phyloP scores from a whole-genome alignment of 1,140 invertebrate species.

The Leptinotarsa lineolata region DNA sequence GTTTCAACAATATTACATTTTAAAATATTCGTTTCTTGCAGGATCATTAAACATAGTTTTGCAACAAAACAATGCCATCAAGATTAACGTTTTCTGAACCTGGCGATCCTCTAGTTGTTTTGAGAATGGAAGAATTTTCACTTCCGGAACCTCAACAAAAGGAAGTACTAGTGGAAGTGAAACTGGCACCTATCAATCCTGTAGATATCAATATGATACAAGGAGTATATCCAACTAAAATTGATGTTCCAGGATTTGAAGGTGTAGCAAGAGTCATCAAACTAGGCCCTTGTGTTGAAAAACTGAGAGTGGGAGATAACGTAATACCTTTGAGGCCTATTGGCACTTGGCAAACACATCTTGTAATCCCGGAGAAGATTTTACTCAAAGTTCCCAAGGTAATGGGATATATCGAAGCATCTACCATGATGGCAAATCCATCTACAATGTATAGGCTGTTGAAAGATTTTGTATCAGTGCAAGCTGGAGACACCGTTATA shows the following conservation, averaged over 20 bases:
- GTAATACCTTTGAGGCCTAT: constrained; percentile 76
- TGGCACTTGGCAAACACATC: constrained; percentile 87
- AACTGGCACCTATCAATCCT: constrained; percentile 93
- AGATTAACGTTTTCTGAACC: constrained; percentile 65
- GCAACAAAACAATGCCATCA: too few relatives aligned
- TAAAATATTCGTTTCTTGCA: too few relatives aligned
- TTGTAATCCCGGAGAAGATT: constrained; percentile 64
- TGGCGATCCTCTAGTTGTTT: constrained; percentile 75
- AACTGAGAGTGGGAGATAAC: constrained; percentile 75
- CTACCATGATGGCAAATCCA: constrained; percentile 92
- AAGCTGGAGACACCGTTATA: constrained; percentile 83
- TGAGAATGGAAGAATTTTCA: constrained; percentile 63
- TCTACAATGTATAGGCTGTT: constrained; percentile 96
- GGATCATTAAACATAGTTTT: too few relatives aligned
- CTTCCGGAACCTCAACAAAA: constrained; percentile 58
- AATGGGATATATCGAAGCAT: constrained; percentile 74
- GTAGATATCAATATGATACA: constrained; percentile 99
- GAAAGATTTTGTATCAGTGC: constrained; percentile 82
- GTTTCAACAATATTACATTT: too few relatives aligned
- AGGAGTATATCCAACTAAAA: constrained; percentile 90
- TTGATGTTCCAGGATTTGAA: constrained; percentile 89
- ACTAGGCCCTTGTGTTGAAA: constrained; percentile 68
- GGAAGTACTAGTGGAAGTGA: constrained; percentile 80
- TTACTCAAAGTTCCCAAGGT: constrained; percentile 72
- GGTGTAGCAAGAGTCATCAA: constrained; percentile 85